A percentile compares a stretch with the other conserved stretches of the same genome.
Conservation (phyloP, 1,140 invertebrate genomes). For the Zaprionus taronus region DNA sequence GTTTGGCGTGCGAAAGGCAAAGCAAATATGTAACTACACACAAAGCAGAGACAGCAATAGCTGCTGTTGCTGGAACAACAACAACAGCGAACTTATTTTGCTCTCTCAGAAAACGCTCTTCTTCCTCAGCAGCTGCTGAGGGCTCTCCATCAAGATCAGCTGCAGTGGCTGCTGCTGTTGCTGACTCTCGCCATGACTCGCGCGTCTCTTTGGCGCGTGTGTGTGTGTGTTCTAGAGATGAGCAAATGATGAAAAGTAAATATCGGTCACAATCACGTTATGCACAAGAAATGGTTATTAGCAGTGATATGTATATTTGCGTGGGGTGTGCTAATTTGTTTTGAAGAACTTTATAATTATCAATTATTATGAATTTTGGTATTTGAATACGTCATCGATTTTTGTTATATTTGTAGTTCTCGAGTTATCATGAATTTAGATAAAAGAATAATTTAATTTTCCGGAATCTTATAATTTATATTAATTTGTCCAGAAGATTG, state of each 20-base stretch:
- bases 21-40: constrained; percentile 43
- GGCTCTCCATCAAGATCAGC: constrained; percentile 65
- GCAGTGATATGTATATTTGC: neutral
- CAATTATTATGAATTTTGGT: no score
- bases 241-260: neutral
- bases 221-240: constrained; percentile 13
- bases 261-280: neutral
- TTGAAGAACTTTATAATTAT: no score
- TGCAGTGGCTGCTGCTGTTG: constrained; percentile 53
- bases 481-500: no score
- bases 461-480: no score
- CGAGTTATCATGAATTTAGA: no score
- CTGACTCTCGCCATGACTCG: constrained; percentile 28
- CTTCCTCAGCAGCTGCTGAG: constrained; percentile 13
- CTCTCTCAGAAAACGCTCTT: constrained; percentile 31
- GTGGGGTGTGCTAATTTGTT: no score
- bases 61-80: constrained; percentile 12
- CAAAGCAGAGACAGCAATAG: constrained; percentile 37
- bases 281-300: neutral
- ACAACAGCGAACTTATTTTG: constrained; percentile 27
- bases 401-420: no score
- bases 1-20: constrained; percentile 54
- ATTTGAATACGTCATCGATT: no score
- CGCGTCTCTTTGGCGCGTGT: constrained; percentile 36
- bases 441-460: no score